These are phyloP conservation scores for Chironomus striatipennis DNA, from an alignment of 1,140 invertebrate species.

Conservation along the genomic window DNA sequence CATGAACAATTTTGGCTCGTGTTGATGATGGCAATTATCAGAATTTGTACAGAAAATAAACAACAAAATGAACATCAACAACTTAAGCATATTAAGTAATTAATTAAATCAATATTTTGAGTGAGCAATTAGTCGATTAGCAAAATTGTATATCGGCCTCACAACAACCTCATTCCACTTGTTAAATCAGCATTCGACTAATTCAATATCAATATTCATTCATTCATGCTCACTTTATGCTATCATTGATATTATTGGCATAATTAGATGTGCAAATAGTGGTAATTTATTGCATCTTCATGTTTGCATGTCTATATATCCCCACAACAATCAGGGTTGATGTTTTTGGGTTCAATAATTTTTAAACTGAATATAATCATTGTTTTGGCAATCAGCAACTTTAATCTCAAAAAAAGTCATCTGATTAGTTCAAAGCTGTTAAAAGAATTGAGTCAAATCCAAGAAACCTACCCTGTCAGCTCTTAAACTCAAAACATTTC, in stretches of 20 bases:
- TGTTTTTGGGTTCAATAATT: too few species aligned
- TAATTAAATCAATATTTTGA: constrained; percentile 15
- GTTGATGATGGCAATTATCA: too few species aligned
- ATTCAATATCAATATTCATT: not conserved
- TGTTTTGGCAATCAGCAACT: too few species aligned
- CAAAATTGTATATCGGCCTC: not conserved
- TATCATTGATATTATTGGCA: constrained; percentile 11
- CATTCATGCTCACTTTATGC: not conserved
- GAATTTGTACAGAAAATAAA: too few species aligned
- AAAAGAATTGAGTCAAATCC: not conserved
- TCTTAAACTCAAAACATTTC: not conserved
- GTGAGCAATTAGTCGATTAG: not conserved
- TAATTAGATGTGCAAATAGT: constrained; percentile 16
- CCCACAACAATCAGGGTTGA: not conserved
- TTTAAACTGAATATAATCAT: too few species aligned
- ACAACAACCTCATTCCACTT: not conserved
- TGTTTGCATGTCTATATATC: not conserved
- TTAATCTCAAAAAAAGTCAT: too few species aligned
- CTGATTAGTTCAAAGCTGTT: too few species aligned
- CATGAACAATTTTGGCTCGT: too few species aligned
- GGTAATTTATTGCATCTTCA: constrained; percentile 18
- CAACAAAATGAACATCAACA: too few species aligned
- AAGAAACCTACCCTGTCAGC: too few species aligned
- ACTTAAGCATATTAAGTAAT: not conserved
- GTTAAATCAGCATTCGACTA: not conserved